phyloP scores from a whole-genome alignment of 2,888 invertebrate species.

The Trachelus troglodyta region DNA sequence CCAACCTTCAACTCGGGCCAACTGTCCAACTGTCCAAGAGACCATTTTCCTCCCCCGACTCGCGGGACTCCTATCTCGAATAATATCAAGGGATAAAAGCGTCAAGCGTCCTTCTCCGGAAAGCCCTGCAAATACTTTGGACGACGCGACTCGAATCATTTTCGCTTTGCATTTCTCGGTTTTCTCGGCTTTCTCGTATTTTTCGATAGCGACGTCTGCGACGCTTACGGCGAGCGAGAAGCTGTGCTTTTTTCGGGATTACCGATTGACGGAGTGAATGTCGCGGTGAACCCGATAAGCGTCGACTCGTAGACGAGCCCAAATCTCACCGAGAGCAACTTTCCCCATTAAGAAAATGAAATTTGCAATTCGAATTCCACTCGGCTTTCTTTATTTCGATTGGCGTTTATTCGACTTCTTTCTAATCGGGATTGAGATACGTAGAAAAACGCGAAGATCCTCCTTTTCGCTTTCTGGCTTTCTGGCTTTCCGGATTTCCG shows the following conservation, averaged over 20 bases:
- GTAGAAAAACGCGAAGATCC: constrained; percentile 13
- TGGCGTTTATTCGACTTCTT: constrained; percentile 22
- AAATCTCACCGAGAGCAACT: constrained; percentile 2
- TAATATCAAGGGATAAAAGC: constrained; percentile 39
- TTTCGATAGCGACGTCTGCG: no score
- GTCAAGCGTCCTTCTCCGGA: no score
- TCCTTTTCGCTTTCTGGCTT: constrained; percentile 11
- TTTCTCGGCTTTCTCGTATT: background rate
- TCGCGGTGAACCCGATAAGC: no score
- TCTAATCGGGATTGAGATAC: constrained; percentile 19
- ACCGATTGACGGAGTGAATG: no score
- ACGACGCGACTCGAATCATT: background rate
- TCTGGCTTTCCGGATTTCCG: constrained; percentile 1
- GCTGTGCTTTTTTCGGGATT: no score
- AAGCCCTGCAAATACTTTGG: background rate
- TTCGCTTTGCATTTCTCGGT: background rate
- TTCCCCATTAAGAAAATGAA: constrained; percentile 58
- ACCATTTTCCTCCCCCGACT: constrained; percentile 38
- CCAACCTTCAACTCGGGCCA: constrained; percentile 21
- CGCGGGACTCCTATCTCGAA: constrained; percentile 38
- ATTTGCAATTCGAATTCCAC: constrained; percentile 38
- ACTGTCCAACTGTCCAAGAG: constrained; percentile 56
- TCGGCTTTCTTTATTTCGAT: constrained; percentile 26
- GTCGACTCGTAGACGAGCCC: background rate
- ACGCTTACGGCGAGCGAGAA: no score